These are phyloP conservation scores for Lerista edwardsae DNA, from an alignment of 2,797 vertebrate species.

Conservation along the genomic window DNA sequence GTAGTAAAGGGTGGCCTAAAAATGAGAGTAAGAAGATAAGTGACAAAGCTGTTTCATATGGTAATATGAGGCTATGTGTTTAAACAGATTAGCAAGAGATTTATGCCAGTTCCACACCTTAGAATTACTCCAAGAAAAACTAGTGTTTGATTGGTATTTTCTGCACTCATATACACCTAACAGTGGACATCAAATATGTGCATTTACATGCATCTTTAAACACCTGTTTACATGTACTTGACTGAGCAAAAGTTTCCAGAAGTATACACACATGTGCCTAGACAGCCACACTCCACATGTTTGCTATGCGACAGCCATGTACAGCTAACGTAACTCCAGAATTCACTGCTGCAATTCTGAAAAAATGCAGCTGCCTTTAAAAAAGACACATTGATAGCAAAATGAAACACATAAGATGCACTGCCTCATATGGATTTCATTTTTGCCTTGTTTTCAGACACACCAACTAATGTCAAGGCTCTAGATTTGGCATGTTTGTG, in stretches of 20 bases:
- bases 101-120: not conserved
- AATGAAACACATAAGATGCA: not conserved
- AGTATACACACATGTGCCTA: not conserved
- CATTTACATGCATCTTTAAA: not conserved
- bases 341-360: not conserved
- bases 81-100: not conserved
- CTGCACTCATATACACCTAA: not conserved
- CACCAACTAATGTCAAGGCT: not conserved
- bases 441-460: too few species aligned
- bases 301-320: not conserved
- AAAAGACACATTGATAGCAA: not conserved
- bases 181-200: not conserved
- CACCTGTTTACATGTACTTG: not conserved
- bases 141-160: not conserved
- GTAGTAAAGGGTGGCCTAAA: constrained; percentile 90
- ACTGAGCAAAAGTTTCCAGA: not conserved
- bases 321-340: not conserved
- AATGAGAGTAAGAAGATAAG: constrained; percentile 10
- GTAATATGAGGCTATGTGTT: not conserved
- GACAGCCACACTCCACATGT: not conserved
- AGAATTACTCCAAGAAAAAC: not conserved
- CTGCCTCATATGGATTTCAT: not conserved
- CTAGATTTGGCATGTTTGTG: not conserved
- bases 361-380: not conserved
- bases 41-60: not conserved